These are phyloP conservation scores for Onychomys torridus DNA, from an alignment of 2,797 vertebrate species.

Conservation along the genomic window DNA sequence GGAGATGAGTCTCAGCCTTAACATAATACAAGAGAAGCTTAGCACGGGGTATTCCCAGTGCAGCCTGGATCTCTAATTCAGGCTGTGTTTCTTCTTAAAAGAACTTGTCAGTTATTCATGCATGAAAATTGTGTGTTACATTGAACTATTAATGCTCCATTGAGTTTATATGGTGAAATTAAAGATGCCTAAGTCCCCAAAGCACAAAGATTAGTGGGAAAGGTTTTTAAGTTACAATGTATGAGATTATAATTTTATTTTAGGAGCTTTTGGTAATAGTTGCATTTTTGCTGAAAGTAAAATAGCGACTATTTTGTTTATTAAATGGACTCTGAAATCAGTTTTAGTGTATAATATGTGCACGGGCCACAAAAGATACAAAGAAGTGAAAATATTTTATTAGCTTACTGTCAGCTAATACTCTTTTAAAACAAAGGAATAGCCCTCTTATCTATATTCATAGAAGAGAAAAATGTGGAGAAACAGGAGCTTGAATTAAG, in stretches of 20 bases:
- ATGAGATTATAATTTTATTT: constrained; percentile 21
- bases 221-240: constrained; percentile 29
- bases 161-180: constrained; percentile 62
- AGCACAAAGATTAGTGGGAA: neutral
- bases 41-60: constrained; percentile 84
- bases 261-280: neutral
- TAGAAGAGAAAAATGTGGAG: neutral
- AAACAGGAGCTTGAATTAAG: neutral
- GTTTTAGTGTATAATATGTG: constrained; percentile 24
- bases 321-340: neutral
- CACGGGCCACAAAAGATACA: neutral
- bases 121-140: constrained; percentile 59
- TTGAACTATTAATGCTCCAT: constrained; percentile 37
- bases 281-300: constrained; percentile 55
- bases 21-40: constrained; percentile 87
- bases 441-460: neutral
- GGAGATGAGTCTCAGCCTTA: constrained; percentile 93
- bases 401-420: neutral
- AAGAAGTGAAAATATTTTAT: constrained; percentile 37
- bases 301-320: constrained; percentile 50
- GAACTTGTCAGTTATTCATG: constrained; percentile 62
- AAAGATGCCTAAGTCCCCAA: constrained; percentile 60
- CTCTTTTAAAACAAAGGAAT: constrained; percentile 30
- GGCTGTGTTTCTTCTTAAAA: constrained; percentile 54
- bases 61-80: constrained; percentile 81